phyloP scores from a whole-genome alignment of 2,888 invertebrate species.

The Scaptomyza reducta region DNA sequence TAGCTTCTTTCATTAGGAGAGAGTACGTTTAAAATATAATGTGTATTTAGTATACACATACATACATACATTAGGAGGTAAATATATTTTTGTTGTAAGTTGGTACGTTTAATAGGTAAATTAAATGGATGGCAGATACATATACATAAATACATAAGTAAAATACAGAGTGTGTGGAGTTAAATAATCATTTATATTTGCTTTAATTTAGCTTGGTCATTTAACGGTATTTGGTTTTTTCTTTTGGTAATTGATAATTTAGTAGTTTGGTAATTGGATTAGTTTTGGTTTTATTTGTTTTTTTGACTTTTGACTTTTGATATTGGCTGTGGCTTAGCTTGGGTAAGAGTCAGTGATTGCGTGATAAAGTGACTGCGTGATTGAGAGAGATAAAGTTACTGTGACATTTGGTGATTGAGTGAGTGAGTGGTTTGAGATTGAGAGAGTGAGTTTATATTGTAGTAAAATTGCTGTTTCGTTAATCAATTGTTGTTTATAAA shows the following conservation, averaged over 20 bases:
- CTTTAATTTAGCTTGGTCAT: conserved; percentile 61
- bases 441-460: conserved; percentile 54
- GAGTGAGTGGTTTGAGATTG: conserved; percentile 31
- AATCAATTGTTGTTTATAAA: conserved; percentile 40
- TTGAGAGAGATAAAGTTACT: conserved; percentile 64
- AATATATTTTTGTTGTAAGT: conserved; percentile 16
- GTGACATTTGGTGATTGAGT: conserved; percentile 54
- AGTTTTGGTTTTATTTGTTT: conserved; percentile 26
- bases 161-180: conserved; percentile 58
- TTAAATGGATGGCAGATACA: conserved; percentile 40
- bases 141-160: conserved; percentile 54
- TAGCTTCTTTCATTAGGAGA: conserved; percentile 32
- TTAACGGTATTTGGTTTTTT: conserved; percentile 35
- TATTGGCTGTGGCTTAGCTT: conserved; percentile 47
- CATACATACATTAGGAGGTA: conserved; percentile 22
- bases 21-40: conserved; percentile 17
- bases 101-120: conserved; percentile 25
- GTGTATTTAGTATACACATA: conserved; percentile 10
- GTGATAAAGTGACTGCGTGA: conserved; percentile 66
- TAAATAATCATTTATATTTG: conserved; percentile 58
- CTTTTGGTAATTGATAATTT: conserved; percentile 14
- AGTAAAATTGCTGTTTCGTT: conserved; percentile 47
- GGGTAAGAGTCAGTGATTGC: conserved; percentile 61
- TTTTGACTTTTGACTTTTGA: conserved; percentile 5
- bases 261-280: conserved; percentile 30